A percentile compares a stretch with the other conserved stretches of the same genome.
Conservation (phyloP, 1,140 invertebrate genomes). For the Drosophila rufa region DNA sequence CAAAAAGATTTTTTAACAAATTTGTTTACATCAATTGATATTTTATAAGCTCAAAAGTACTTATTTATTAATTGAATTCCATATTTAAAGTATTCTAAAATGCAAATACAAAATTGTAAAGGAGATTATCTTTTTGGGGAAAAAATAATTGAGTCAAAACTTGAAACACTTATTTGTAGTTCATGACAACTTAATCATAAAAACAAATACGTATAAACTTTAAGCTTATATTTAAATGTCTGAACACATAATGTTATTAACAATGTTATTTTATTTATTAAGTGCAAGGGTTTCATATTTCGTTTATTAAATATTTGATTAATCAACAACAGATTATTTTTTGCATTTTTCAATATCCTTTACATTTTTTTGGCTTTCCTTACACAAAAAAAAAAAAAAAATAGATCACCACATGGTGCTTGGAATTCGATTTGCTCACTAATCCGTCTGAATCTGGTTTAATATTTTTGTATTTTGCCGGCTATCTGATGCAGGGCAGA, state of each 20-base stretch:
- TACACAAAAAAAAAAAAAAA: too few species aligned
- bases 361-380: not conserved
- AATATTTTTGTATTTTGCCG: slow-evolving; percentile 15
- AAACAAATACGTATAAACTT: not conserved
- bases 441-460: not conserved
- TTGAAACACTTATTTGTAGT: not conserved
- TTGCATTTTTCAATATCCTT: not conserved
- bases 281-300: too few species aligned
- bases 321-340: too few species aligned
- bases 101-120: not conserved
- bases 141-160: not conserved
- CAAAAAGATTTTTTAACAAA: not conserved
- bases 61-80: not conserved
- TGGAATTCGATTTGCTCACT: slow-evolving; percentile 2
- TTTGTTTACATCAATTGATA: not conserved
- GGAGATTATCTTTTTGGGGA: not conserved
- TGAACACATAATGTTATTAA: not conserved
- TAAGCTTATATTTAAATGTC: not conserved
- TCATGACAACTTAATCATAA: not conserved
- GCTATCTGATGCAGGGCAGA: slow-evolving; percentile 11
- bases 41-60: too few species aligned
- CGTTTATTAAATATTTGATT: too few species aligned
- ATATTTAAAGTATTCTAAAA: not conserved
- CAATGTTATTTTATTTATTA: not conserved
- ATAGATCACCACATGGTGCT: not conserved